Evolutionary conservation across 2,797 vertebrate genomes (phyloP), one percentile per base, ranked within the genome.

Genomic region (Sebastes hubbsi): DNA sequence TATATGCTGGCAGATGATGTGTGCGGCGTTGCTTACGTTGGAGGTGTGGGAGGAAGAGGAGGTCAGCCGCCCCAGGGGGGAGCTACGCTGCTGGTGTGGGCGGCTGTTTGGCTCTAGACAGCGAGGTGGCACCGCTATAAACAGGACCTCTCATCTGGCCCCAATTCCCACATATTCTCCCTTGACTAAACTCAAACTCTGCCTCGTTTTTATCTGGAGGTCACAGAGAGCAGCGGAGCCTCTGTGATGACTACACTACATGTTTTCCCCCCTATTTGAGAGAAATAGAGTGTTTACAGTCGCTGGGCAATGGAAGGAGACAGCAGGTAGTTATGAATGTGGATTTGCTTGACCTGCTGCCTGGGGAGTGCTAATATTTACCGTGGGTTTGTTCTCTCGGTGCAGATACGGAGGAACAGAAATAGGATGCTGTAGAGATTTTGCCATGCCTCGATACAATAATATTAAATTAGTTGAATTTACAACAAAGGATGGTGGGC

Each of bases 91-190:
- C 63, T 30, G 74, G 55, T 74, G 85, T 91, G 85, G 91, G 88
- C 52, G 63, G 88, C 70, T 87, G 30, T 84, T 77, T 91, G 90
- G 91, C 87, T 91, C 65, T 56, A 87, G 85, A 90, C 84, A 87
- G 85, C 55, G 76, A 80, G 82, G 91, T 85, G 87, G 92, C 88
- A 74, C 58, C 4, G 75, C 71, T 88, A 82, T 89, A 92, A 93
- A 93, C 79, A 81, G 74, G 89, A 91, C 89, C 87, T 89, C 81
- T 91, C 87, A 78, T 83, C 74, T 82, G 87, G 85, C 89, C 91
- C 86, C 83, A 63, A 62, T 89, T 86, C 88, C 86, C 80, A 87
- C 80, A 74, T 86, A 82, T 63, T 81, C 75, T 85, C 76, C 80
- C 62, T 67, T 58, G 59, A 85, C 82, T 83, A 61, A 71, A 73